Conservation (phyloP, 2,113 vertebrate genomes). For the Thamnaconus septentrionalis region DNA sequence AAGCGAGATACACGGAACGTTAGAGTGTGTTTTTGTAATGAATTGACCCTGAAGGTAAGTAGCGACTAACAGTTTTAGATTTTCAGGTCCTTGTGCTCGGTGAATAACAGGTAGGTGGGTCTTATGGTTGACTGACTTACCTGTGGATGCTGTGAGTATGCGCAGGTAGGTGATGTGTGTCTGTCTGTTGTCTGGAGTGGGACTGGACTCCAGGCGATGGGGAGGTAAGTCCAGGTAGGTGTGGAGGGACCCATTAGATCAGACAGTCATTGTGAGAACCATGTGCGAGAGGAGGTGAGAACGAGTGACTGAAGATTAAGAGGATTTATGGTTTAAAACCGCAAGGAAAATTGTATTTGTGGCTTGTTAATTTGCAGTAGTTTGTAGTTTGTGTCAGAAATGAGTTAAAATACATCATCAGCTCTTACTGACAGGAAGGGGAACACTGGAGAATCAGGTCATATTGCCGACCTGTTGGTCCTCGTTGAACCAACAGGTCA, state of each 20-base stretch:
- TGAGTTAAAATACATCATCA: too few relatives aligned
- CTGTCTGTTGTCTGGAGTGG: constrained; percentile 65
- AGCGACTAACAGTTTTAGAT: constrained; percentile 71
- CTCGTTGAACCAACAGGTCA: too few relatives aligned
- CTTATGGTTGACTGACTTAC: constrained; percentile 37
- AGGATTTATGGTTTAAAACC: too few relatives aligned
- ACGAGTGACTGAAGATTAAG: too few relatives aligned
- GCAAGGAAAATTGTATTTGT: too few relatives aligned
- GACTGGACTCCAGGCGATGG: constrained; percentile 48
- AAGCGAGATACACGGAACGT: constrained; percentile 73
- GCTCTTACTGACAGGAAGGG: too few relatives aligned
- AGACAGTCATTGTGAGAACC: neutral
- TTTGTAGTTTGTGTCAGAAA: too few relatives aligned
- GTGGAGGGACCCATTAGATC: constrained; percentile 53
- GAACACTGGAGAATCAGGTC: too few relatives aligned
- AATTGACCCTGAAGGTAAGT: constrained; percentile 79
- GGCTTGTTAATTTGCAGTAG: too few relatives aligned
- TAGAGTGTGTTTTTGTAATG: constrained; percentile 76
- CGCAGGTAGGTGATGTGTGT: constrained; percentile 75
- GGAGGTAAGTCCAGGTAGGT: constrained; percentile 72
- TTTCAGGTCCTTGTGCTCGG: constrained; percentile 62
- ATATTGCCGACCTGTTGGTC: too few relatives aligned
- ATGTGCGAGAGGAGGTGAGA: too few relatives aligned
- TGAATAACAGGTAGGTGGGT: constrained; percentile 75
- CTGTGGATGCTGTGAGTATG: constrained; percentile 72